These are phyloP conservation scores for Ammospiza caudacuta DNA, from an alignment of 2,113 vertebrate species.

Conservation along the genomic window DNA sequence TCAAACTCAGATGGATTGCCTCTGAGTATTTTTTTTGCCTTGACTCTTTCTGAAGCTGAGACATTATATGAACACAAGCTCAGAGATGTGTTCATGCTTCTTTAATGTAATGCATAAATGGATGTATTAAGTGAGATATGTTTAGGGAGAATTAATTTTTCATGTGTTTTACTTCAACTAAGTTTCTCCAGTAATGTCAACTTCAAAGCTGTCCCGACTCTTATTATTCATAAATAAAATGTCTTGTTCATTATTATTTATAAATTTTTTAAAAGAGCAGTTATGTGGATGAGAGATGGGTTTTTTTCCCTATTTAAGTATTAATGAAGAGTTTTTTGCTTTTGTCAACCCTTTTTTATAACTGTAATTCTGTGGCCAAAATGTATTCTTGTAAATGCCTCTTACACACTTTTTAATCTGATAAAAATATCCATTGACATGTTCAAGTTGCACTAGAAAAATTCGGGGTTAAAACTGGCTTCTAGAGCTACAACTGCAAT, in stretches of 20 bases:
- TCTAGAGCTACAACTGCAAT: background rate
- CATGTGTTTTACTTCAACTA: background rate
- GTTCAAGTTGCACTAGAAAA: background rate
- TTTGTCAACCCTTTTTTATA: background rate
- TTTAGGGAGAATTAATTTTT: slow-evolving; percentile 17
- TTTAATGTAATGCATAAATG: background rate
- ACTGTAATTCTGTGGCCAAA: background rate
- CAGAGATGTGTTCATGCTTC: background rate
- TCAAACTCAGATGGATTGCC: background rate
- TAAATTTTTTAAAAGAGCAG: background rate
- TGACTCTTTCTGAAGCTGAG: background rate
- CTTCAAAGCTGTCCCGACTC: background rate
- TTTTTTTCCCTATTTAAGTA: background rate
- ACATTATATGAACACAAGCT: background rate
- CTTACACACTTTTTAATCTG: background rate
- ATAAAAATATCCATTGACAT: background rate
- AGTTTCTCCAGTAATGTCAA: background rate
- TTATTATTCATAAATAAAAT: background rate
- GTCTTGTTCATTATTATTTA: background rate
- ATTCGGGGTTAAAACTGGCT: background rate
- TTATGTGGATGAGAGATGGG: background rate
- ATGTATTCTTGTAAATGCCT: background rate
- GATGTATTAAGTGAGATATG: background rate
- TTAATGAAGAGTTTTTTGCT: background rate
- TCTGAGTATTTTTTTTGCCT: background rate